These are phyloP conservation scores for Charina bottae DNA, from an alignment of 2,113 vertebrate species.

Conservation along the genomic window DNA sequence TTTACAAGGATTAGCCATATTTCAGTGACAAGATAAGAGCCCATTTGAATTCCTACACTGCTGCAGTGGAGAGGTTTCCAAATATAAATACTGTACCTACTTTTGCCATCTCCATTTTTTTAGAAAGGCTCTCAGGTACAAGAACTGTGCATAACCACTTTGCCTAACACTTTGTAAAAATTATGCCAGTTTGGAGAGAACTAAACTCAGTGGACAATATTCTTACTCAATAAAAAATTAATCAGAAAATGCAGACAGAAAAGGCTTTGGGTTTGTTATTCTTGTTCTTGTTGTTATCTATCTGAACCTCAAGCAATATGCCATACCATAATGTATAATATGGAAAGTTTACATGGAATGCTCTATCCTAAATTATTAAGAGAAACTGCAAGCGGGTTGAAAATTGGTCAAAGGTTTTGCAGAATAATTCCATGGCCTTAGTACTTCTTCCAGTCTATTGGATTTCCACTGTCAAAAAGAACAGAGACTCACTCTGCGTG, in stretches of 20 bases:
- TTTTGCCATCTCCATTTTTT: background rate
- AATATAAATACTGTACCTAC: background rate
- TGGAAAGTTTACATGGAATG: background rate
- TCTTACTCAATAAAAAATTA: background rate
- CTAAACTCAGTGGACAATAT: background rate
- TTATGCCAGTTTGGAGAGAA: background rate
- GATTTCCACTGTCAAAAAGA: slow-evolving; percentile 10
- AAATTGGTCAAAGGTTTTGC: slow-evolving; percentile 18
- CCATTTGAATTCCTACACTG: background rate
- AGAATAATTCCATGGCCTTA: background rate
- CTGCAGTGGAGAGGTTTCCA: background rate
- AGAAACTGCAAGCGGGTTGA: background rate
- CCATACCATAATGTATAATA: background rate
- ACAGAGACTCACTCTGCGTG: slow-evolving; percentile 81
- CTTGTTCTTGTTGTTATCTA: background rate
- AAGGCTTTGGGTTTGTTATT: background rate
- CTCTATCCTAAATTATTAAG: background rate
- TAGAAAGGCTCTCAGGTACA: background rate
- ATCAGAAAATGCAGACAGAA: background rate
- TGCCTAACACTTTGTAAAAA: background rate
- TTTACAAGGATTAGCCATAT: background rate
- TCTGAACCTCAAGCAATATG: background rate
- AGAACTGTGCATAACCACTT: background rate
- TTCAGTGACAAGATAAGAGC: background rate
- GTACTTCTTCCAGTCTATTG: fast-evolving